Evolutionary conservation across 2,113 vertebrate species (phyloP), one percentile per base, ranked within the genome.

Genomic region (Tragelaphus imberbis): DNA sequence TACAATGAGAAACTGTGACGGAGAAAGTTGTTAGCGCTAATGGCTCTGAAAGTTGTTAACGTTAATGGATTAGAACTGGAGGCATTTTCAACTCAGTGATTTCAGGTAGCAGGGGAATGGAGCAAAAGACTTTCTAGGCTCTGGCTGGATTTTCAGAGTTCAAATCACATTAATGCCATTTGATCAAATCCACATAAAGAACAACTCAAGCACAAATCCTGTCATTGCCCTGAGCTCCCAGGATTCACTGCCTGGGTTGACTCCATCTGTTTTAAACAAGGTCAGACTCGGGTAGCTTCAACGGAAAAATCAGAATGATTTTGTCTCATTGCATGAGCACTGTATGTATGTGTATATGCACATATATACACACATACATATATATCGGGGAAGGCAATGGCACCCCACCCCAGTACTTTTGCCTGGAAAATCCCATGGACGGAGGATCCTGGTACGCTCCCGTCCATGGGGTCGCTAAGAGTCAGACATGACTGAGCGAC

Each of bases 21-120:
- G 51, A 94, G 93, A 92, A 97, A 97, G 95, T 86, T 90, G 91
- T 98, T 98, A 97, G 19, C 16, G 10, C 93, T 98, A 98, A 98
- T 97, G 93, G 84, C 91, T 97, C 95, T 95, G 91, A 95, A 98
- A 96, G 97, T 97, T 97, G 96, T 98, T 98, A 97, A 90, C 93
- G 94, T 97, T 98, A 98, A 98, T 98, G 98, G 95, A 98, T 98
- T 96, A 98, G 96, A 98, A 97, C 96, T 56, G 56, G 95, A 96
- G 91, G 90, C 23, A 0, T 89, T 95, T 97, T 96, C 90, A 94
- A 95, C 65, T 91, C 89, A 71, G 84, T 98, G 89, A 84, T 98
- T 98, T 94, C 91, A 90, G 95, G 95, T 96, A 97, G 56, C 94
- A 88, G 90, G 94, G 91, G 97, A 97, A 96, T 92, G 81, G n/a